Base-by-base conservation (phyloP, 53 echinoderm and acorn worm genomes). In the Patiria pectinifera region DNA sequence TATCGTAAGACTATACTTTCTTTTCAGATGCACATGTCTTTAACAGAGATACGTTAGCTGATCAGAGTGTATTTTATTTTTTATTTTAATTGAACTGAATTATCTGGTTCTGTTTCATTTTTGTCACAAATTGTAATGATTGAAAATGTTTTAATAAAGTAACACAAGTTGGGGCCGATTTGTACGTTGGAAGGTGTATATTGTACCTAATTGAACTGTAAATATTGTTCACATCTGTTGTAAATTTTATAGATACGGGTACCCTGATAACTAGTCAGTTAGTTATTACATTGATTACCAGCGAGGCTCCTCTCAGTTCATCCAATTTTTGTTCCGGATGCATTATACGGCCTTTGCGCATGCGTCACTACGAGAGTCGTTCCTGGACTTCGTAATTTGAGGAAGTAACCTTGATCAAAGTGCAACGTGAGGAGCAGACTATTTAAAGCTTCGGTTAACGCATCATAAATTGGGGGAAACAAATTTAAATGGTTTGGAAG, bases 221-320 rank as follows among this genome's bases (percentile, higher is more conserved):
- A 87, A 87, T 87, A 87, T 87, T 60, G 62, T 76, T 60, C 62
- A 86, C 72, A 59, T 63, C 66, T 85, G 87, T 23, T 87, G 87
- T 87, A 87, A 7, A 77, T 77, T 78, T 35, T 59, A 23, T 87
- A 87, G 78, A 87, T 43, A 87, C 87, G 87, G 87, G 87, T 87
- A 87, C 69, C 21, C 80, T 15, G 80, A 79, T 46, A 45, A 45
- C 48, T 79, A 79, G 44, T 3, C 24, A 74, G 74, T 74, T 23
- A 2, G 16, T 4, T 69, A 18, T 69, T 18, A 18, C 15, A 18
- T 69, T 74, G 74, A 6, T 21, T 74, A 69, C 69, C 53, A 53
- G 8, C 6, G 23, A 74, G 74, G 74, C 24, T 24, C 74, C 74
- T 21, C 74, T 74, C 24, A 23, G 19, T 74, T n/a, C 24, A 74